These are phyloP conservation scores for Pedetes capensis DNA, from an alignment of 2,113 vertebrate species.

Conservation along the genomic window DNA sequence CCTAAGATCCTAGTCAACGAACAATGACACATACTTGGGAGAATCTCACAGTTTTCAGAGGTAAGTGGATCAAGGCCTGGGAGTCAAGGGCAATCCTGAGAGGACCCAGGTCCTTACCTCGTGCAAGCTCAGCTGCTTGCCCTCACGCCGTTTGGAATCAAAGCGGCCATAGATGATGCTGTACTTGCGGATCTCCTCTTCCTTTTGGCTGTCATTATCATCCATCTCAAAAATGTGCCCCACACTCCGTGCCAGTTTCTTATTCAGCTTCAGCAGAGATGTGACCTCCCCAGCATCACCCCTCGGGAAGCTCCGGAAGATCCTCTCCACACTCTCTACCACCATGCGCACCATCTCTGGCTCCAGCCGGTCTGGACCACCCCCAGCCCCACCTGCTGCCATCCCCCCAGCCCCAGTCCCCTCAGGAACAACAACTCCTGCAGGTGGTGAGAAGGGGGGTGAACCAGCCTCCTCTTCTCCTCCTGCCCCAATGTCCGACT, in stretches of 20 bases:
- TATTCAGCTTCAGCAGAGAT: slow-evolving; percentile 93
- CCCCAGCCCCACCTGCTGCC: slow-evolving; percentile 86
- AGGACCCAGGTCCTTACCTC: slow-evolving; percentile 86
- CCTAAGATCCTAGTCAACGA: neutral
- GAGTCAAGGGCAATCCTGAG: neutral
- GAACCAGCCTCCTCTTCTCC: slow-evolving; percentile 88
- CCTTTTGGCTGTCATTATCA: slow-evolving; percentile 89
- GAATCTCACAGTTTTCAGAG: neutral
- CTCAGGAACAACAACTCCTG: slow-evolving; percentile 62
- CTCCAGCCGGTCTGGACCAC: slow-evolving; percentile 86
- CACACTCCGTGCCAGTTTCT: slow-evolving; percentile 94
- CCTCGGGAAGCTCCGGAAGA: slow-evolving; percentile 90
- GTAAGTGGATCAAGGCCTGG: no score
- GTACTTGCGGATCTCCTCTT: slow-evolving; percentile 96
- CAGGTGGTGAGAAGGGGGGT: slow-evolving; percentile 86
- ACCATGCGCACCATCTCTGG: slow-evolving; percentile 89
- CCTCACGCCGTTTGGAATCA: slow-evolving; percentile 94
- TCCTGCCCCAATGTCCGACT: slow-evolving; percentile 86
- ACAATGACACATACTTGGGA: neutral
- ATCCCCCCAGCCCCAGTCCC: slow-evolving; percentile 87
- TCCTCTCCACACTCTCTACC: slow-evolving; percentile 91
- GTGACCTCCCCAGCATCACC: slow-evolving; percentile 88
- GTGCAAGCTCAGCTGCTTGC: slow-evolving; percentile 95
- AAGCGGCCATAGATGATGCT: slow-evolving; percentile 96
- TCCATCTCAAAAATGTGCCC: slow-evolving; percentile 96